Evolutionary conservation across 1,140 invertebrate genomes (phyloP).

Genomic region (Thaumatotibia leucotreta): DNA sequence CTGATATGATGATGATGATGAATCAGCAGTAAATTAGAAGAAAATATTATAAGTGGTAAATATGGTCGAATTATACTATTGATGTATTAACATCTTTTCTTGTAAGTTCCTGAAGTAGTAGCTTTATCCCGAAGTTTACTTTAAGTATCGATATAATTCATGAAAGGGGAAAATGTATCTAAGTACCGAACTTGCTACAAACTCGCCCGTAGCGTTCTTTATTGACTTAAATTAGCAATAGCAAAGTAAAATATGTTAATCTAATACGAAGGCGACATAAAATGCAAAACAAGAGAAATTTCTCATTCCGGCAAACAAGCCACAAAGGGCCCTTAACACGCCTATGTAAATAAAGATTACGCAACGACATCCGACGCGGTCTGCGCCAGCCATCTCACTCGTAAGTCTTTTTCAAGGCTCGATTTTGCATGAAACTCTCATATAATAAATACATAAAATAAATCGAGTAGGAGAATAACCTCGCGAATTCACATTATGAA

Average conservation of each 20-base stretch:
- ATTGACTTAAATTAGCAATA: constrained; percentile 5
- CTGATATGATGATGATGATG: too few species aligned
- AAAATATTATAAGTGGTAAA: too few species aligned
- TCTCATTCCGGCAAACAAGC: constrained; percentile 12
- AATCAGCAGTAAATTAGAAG: too few species aligned
- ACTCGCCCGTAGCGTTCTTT: not conserved
- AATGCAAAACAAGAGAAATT: constrained; percentile 8
- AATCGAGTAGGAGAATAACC: not conserved
- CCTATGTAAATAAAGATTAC: constrained; percentile 11
- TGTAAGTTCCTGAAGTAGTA: not conserved
- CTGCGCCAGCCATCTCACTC: not conserved
- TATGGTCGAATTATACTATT: too few species aligned
- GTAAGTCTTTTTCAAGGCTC: not conserved
- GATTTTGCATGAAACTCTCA: constrained; percentile 4
- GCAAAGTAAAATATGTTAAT: constrained; percentile 9
- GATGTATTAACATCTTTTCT: not conserved
- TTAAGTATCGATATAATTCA: not conserved
- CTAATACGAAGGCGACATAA: constrained; percentile 8
- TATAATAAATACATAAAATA: constrained; percentile 1
- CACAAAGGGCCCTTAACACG: constrained; percentile 9
- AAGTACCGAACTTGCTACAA: not conserved
- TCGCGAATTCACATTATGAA: not conserved
- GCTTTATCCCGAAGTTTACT: not conserved
- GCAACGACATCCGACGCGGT: constrained; percentile 1
- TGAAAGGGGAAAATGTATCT: not conserved